Evolutionary conservation across 2,888 invertebrate genomes (phyloP).

Genomic region (Nebria salina): DNA sequence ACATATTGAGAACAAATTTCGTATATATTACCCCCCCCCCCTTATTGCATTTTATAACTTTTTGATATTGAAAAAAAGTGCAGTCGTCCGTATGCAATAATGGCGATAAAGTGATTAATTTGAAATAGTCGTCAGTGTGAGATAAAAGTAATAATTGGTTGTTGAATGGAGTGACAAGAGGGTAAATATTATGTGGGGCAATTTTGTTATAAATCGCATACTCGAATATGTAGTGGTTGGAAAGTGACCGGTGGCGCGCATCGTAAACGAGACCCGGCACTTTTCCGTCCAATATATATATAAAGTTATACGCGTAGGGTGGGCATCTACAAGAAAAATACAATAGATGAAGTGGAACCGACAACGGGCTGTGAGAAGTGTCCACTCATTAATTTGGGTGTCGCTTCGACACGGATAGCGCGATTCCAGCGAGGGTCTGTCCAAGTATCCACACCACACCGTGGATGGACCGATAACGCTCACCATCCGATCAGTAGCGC

Average conservation of each 20-base stretch:
- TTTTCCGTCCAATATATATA: slow-evolving; percentile 23
- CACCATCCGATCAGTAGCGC: slow-evolving; percentile 10
- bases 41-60: too few relatives aligned
- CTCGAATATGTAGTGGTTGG: neutral
- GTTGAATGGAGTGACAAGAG: neutral
- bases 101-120: too few relatives aligned
- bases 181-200: neutral
- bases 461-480: slow-evolving; percentile 22
- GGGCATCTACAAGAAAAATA: slow-evolving; percentile 36
- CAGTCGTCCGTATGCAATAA: too few relatives aligned
- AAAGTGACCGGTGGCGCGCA: neutral
- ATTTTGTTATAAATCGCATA: neutral
- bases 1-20: too few relatives aligned
- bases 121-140: too few relatives aligned
- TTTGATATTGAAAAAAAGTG: too few relatives aligned
- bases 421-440: slow-evolving; percentile 11
- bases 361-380: slow-evolving; percentile 45
- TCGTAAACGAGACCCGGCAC: neutral
- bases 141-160: neutral
- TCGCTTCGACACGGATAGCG: slow-evolving; percentile 31
- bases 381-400: slow-evolving; percentile 46
- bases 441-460: neutral
- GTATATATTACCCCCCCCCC: too few relatives aligned
- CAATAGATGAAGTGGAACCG: slow-evolving; percentile 47
- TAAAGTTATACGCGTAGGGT: slow-evolving; percentile 32